phyloP scores from a whole-genome alignment of 2,888 invertebrate species.

The Dynastes grantii region DNA sequence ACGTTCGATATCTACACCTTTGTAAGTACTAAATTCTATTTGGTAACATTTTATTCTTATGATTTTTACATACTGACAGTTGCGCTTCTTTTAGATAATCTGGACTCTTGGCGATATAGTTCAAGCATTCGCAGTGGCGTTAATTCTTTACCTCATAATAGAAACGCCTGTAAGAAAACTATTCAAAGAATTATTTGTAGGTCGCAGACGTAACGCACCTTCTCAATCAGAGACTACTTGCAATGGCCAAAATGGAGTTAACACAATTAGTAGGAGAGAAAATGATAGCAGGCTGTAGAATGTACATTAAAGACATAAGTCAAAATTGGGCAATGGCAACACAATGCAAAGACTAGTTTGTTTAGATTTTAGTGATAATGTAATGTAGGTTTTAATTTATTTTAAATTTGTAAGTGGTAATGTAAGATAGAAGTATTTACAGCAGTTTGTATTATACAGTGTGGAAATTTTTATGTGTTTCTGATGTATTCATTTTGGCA shows the following conservation, averaged over 20 bases:
- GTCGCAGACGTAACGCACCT: conserved; percentile 49
- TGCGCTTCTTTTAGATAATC: conserved; percentile 68
- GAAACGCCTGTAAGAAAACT: conserved; percentile 75
- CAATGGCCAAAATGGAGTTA: conserved; percentile 9
- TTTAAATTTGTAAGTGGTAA: too few species aligned
- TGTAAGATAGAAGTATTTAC: too few species aligned
- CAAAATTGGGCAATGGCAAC: too few species aligned
- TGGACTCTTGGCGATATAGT: conserved; percentile 71
- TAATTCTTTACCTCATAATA: conserved; percentile 72
- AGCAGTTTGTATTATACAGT: too few species aligned
- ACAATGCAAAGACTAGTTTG: too few species aligned
- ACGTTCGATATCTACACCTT: conserved; percentile 66
- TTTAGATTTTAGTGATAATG: too few species aligned
- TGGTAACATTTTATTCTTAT: neutral
- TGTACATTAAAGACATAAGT: too few species aligned
- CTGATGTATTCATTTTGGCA: too few species aligned
- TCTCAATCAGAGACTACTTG: neutral
- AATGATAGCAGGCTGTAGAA: conserved; percentile 31
- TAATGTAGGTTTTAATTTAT: too few species aligned
- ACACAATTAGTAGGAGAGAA: conserved; percentile 25
- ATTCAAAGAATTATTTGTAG: conserved; percentile 63
- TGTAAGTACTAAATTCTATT: conserved; percentile 62
- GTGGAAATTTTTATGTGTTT: too few species aligned
- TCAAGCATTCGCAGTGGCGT: conserved; percentile 70
- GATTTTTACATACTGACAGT: neutral